A percentile compares a stretch with the other conserved stretches of the same genome.
Evolutionary conservation across 1,140 invertebrate genomes (phyloP).

Genomic region (Muscidifurax raptorellus): DNA sequence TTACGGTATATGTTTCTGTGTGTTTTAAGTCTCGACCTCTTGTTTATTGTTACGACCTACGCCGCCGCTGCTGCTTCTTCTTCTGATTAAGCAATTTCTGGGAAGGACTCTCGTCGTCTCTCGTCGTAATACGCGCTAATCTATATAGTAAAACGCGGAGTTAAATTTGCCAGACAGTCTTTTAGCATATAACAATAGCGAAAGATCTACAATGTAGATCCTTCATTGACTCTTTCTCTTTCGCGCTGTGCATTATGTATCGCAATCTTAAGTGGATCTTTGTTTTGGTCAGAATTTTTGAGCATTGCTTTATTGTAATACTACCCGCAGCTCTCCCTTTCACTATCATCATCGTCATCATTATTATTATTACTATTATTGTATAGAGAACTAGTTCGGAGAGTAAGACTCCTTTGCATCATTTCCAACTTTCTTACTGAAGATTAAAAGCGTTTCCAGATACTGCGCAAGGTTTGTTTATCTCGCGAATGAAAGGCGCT

Average conservation of each 20-base stretch:
- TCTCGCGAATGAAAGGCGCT: not conserved
- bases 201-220: too few species aligned
- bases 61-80: too few species aligned
- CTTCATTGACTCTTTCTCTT: too few species aligned
- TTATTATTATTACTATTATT: too few species aligned
- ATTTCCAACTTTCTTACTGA: conserved; percentile 31
- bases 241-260: too few species aligned
- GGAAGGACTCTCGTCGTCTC: not conserved
- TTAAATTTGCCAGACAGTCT: not conserved
- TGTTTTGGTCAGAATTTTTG: too few species aligned
- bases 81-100: not conserved
- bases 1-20: not conserved
- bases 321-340: not conserved
- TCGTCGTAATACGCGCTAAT: not conserved
- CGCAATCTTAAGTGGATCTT: too few species aligned
- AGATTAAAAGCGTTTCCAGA: conserved; percentile 42
- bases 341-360: too few species aligned
- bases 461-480: conserved; percentile 26
- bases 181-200: not conserved
- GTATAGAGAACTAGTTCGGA: too few species aligned
- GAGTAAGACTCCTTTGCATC: not conserved
- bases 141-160: not conserved
- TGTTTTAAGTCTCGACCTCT: not conserved
- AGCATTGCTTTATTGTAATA: not conserved
- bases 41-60: not conserved